Evolutionary conservation across 2,113 vertebrate species (phyloP).

Genomic region (Oceanites oceanicus): DNA sequence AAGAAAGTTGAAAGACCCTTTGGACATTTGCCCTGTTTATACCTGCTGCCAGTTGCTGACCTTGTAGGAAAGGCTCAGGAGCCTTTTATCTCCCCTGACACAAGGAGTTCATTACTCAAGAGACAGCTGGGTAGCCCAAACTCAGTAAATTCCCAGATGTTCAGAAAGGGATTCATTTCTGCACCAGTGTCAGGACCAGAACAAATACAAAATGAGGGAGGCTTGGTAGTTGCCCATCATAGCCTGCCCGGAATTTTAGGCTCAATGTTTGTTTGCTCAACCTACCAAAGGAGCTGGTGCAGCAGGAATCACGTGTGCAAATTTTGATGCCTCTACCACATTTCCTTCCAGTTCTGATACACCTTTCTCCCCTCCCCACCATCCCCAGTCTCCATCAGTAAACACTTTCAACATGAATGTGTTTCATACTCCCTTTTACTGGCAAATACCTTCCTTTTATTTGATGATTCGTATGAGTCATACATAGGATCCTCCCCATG

Average conservation of each 20-base stretch:
- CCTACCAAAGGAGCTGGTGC: not conserved
- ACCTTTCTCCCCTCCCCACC: not conserved
- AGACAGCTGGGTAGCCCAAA: not conserved
- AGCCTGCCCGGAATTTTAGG: not conserved
- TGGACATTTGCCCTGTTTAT: not conserved
- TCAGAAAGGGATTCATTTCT: not conserved
- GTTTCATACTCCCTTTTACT: not conserved
- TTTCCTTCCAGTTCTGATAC: not conserved
- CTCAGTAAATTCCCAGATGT: not conserved
- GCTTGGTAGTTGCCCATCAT: not conserved
- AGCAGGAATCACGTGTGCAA: not conserved
- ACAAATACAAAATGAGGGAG: not conserved
- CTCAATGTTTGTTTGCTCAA: not conserved
- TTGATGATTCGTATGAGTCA: not conserved
- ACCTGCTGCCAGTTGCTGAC: not conserved
- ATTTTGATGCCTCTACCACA: not conserved
- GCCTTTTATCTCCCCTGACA: not conserved
- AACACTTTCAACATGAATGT: not conserved
- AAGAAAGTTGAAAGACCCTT: not conserved
- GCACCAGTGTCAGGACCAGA: not conserved
- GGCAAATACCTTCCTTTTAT: not conserved
- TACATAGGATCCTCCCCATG: not conserved
- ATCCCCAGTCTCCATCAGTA: not conserved
- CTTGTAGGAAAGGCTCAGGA: not conserved
- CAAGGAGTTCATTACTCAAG: not conserved